Base-by-base conservation (phyloP, 2,888 invertebrate species). In the Drosophila helvetica region DNA sequence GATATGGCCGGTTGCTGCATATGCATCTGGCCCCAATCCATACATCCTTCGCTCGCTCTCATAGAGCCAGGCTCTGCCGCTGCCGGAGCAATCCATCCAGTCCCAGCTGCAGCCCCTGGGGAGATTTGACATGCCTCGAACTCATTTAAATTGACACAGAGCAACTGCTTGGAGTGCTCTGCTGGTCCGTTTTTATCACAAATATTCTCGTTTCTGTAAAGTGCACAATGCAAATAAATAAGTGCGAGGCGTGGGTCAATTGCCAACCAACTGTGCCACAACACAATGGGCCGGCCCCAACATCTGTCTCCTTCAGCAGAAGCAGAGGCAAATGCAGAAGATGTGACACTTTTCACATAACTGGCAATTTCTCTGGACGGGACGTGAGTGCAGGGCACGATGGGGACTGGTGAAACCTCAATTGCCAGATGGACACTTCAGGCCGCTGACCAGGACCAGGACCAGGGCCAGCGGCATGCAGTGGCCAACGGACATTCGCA, bases 161-260 rank as follows among this genome's bases (percentile, higher is more conserved):
- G 38, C 47, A 33, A 38, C 52, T 68, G 48, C 47, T n/a, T 38
- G 38, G 47, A 30, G 51, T 33, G 45, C 51, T 68, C 58, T 25
- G 43, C 33, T 63, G 60, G 47, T 56, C 58, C 43, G 65, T 71
- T 60, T 67, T 75, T 67, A 78, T 78, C 61, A 66, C 63, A 62
- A 74, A 77, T 70, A 70, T 70, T 73, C 74, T 68, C 80, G 72
- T 67, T 73, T 70, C 70, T 70, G 74, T 74, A 69, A 74, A 78
- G 78, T 80, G 74, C 78, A 78, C 61, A 70, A 68, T 64, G 69
- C 67, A 81, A 76, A 84, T 80, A 81, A 80, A 80, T 76, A 77
- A 79, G 71, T 63, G 42, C 59, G 50, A 33, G n/a, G 67, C 63
- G 33, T 22, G 30, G 52, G 54, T 22, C 54, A 47, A n/a, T 22